These are phyloP conservation scores for Brachypterus glaber DNA, from an alignment of 2,888 invertebrate species.

Conservation along the genomic window DNA sequence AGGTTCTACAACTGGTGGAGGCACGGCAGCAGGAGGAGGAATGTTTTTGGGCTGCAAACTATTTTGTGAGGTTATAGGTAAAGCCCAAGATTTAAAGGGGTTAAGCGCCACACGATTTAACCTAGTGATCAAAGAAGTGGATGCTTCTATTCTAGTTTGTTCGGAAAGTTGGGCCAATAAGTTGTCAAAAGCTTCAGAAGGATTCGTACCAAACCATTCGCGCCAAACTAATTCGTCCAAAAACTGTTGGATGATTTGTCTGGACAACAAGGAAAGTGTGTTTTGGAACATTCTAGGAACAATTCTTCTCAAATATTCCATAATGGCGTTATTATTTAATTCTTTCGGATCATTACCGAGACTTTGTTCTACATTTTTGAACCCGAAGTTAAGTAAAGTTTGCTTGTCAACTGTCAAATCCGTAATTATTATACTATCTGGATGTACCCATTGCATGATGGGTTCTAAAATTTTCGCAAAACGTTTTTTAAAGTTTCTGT, in stretches of 20 bases:
- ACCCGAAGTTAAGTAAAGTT: constrained; percentile 69
- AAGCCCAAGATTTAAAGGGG: constrained; percentile 58
- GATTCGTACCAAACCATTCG: constrained; percentile 71
- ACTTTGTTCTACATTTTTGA: constrained; percentile 60
- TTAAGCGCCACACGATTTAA: constrained; percentile 58
- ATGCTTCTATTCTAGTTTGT: constrained; percentile 61
- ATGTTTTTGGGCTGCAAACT: background rate
- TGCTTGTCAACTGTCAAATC: constrained; percentile 78
- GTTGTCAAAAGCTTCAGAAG: constrained; percentile 71
- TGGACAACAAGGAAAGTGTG: constrained; percentile 68
- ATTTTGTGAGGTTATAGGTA: constrained; percentile 11
- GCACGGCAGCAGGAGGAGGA: constrained; percentile 16
- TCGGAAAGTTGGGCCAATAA: constrained; percentile 70
- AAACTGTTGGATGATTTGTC: constrained; percentile 84
- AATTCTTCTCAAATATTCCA: constrained; percentile 78
- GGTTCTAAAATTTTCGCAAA: constrained; percentile 75
- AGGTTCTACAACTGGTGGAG: background rate
- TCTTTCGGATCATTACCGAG: constrained; percentile 42
- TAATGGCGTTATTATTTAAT: constrained; percentile 47
- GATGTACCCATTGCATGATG: constrained; percentile 67
- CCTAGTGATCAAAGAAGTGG: constrained; percentile 52
- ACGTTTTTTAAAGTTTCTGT: constrained; percentile 69
- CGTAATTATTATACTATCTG: constrained; percentile 65
- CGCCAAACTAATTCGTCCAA: constrained; percentile 83
- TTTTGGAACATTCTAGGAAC: constrained; percentile 89